Evolutionary conservation across 2,888 invertebrate species (phyloP).

Genomic region (Sinopyrophorus schimmeli): DNA sequence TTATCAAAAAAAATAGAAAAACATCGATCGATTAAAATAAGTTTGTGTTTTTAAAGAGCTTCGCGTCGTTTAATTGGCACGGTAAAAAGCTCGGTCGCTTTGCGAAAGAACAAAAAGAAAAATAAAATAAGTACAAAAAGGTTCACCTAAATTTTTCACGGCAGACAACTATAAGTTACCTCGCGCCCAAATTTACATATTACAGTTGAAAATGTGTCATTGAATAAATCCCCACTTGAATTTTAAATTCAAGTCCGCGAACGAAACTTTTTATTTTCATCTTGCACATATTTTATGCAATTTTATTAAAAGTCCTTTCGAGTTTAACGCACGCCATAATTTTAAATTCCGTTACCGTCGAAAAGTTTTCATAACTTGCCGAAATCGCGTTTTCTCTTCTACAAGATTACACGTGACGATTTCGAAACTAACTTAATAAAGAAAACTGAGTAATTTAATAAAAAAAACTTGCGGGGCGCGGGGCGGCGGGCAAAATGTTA

Average conservation of each 20-base stretch:
- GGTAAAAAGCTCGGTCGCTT: too few relatives aligned
- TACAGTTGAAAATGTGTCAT: conserved; percentile 13
- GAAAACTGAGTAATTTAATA: conserved; percentile 9
- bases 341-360: conserved; percentile 16
- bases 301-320: conserved; percentile 20
- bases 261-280: conserved; percentile 19
- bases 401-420: conserved; percentile 11
- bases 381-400: conserved; percentile 6
- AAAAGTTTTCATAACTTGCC: conserved; percentile 14
- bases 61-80: too few relatives aligned
- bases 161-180: too few relatives aligned
- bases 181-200: conserved; percentile 15
- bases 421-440: conserved; percentile 4
- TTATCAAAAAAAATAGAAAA: too few relatives aligned
- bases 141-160: too few relatives aligned
- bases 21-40: too few relatives aligned
- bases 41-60: too few relatives aligned
- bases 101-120: too few relatives aligned
- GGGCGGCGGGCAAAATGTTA: too few relatives aligned
- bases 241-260: conserved; percentile 13
- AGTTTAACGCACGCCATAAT: conserved; percentile 20
- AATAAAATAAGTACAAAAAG: too few relatives aligned
- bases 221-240: conserved; percentile 13
- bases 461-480: too few relatives aligned
- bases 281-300: conserved; percentile 15